A percentile compares a stretch with the other conserved stretches of the same genome.
phyloP scores from a whole-genome alignment of 2,888 invertebrate species.

The Cosmia trapezina region DNA sequence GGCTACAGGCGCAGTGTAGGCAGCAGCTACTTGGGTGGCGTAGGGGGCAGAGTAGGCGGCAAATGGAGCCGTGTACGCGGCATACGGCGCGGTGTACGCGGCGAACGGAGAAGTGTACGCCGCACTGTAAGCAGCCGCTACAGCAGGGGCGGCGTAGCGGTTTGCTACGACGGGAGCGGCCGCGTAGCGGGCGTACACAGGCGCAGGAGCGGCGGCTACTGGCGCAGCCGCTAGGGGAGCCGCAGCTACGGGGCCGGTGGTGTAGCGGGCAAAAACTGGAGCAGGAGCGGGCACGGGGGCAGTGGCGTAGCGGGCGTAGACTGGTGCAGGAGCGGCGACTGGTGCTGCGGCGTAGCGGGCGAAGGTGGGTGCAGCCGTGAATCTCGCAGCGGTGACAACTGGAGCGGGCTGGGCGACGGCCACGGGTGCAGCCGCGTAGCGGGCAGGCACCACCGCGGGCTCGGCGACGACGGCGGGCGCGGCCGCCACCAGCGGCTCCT shows the following conservation, averaged over 20 bases:
- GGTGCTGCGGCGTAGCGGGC: slow-evolving; percentile 59
- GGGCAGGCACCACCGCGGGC: slow-evolving; percentile 66
- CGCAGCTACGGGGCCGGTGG: slow-evolving; percentile 38
- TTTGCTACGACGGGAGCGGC: slow-evolving; percentile 59
- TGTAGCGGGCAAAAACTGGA: slow-evolving; percentile 32
- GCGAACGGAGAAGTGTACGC: slow-evolving; percentile 49
- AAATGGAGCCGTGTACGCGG: slow-evolving; percentile 45
- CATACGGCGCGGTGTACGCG: slow-evolving; percentile 56
- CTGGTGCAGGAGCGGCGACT: slow-evolving; percentile 24
- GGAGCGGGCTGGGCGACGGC: slow-evolving; percentile 52
- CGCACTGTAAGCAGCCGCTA: slow-evolving; percentile 56
- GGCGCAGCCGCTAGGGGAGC: slow-evolving; percentile 43
- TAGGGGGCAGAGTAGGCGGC: slow-evolving; percentile 55
- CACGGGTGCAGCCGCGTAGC: slow-evolving; percentile 60
- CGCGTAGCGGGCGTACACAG: slow-evolving; percentile 58
- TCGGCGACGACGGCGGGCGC: slow-evolving; percentile 66
- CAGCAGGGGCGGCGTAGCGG: slow-evolving; percentile 51
- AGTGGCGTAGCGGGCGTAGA: slow-evolving; percentile 23
- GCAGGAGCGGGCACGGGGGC: slow-evolving; percentile 46
- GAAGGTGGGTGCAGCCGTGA: slow-evolving; percentile 67
- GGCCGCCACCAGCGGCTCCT: slow-evolving; percentile 71
- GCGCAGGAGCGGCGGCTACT: slow-evolving; percentile 53
- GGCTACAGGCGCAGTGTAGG: slow-evolving; percentile 64
- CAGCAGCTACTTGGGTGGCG: slow-evolving; percentile 62
- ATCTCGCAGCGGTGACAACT: slow-evolving; percentile 67